Evolutionary conservation across 2,888 invertebrate genomes (phyloP).

Genomic region (Nymphalis c-album): DNA sequence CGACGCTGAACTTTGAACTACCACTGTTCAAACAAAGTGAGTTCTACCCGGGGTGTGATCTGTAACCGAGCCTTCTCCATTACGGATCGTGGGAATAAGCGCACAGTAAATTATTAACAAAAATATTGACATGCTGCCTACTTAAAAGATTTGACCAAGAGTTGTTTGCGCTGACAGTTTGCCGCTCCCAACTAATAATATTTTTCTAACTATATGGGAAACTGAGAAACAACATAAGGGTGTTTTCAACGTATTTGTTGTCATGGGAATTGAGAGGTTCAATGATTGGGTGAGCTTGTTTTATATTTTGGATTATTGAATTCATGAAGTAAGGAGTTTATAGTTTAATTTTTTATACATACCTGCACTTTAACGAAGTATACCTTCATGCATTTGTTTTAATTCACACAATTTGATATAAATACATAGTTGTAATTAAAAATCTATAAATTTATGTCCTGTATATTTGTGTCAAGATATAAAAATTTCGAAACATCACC

Average conservation of each 20-base stretch:
- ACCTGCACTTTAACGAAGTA: too few species aligned
- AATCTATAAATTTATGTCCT: too few species aligned
- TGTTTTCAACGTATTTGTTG: slow-evolving; percentile 51
- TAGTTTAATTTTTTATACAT: too few species aligned
- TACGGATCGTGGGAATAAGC: slow-evolving; percentile 70
- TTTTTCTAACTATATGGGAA: slow-evolving; percentile 77
- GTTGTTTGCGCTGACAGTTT: slow-evolving; percentile 75
- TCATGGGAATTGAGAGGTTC: slow-evolving; percentile 48
- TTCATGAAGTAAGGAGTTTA: too few species aligned
- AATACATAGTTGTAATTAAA: too few species aligned
- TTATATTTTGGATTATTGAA: slow-evolving; percentile 2
- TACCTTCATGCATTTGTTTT: too few species aligned
- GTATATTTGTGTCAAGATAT: too few species aligned
- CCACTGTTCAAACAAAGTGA: slow-evolving; percentile 54
- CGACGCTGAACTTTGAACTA: slow-evolving; percentile 39
- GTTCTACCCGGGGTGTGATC: slow-evolving; percentile 62
- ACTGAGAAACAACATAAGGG: slow-evolving; percentile 48
- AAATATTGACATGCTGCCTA: slow-evolving; percentile 80
- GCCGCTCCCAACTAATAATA: slow-evolving; percentile 71
- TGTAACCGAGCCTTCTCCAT: slow-evolving; percentile 66
- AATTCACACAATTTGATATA: too few species aligned
- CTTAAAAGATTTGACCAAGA: slow-evolving; percentile 79
- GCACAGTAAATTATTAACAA: slow-evolving; percentile 79
- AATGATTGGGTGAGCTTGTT: slow-evolving; percentile 40
- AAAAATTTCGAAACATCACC: too few species aligned